Evolutionary conservation across 1,140 invertebrate species (phyloP), one percentile per base, ranked within the genome.

Genomic region (Maniola jurtina): DNA sequence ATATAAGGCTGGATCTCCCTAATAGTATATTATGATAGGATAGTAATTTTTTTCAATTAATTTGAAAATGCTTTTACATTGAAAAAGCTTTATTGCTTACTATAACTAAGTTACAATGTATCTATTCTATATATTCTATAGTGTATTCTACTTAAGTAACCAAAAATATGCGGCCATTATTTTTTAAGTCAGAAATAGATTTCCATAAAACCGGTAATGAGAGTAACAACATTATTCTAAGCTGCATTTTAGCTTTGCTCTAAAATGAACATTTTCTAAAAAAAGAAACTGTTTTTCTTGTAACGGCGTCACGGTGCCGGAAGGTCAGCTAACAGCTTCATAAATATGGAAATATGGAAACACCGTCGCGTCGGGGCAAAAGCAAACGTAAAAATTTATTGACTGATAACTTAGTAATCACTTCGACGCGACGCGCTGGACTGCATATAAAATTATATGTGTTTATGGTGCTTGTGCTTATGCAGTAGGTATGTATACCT

Each of bases 291-390:
- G 9, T 61, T 68, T 62, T 58, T 45, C 10, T 52, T 52, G 52
- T 34, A 33, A 42, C 45, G 58, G 36, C 60, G 60, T 66, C 36
- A 55, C 40, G 47, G 36, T 34, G 25, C 25, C 25, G 66, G 40
- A 68, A 68, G 66, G 55, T 59, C 66, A 55, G 54, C 11, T 55
- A 45, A 52, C 66, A 55, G 54, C 11, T 55, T 68, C 56, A 68
- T 68, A 57, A 68, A 68, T 68, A 68, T 68, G 60, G 38, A 67
- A 66, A 55, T 14, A 40, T n/a, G 56, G 16, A 55, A 57, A 57
- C 11, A 48, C 45, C 35, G 63, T 35, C 25, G 38, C 14, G 52
- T 25, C 25, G 25, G 47, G 16, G 6, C 36, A 38, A 57, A 66
- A 60, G 60, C 64, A 55, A 7, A 54, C 63, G 63, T 65, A 40